Evolutionary conservation across 2,113 vertebrate genomes (phyloP), one percentile per base, ranked within the genome.

Genomic region (Panurus biarmicus): DNA sequence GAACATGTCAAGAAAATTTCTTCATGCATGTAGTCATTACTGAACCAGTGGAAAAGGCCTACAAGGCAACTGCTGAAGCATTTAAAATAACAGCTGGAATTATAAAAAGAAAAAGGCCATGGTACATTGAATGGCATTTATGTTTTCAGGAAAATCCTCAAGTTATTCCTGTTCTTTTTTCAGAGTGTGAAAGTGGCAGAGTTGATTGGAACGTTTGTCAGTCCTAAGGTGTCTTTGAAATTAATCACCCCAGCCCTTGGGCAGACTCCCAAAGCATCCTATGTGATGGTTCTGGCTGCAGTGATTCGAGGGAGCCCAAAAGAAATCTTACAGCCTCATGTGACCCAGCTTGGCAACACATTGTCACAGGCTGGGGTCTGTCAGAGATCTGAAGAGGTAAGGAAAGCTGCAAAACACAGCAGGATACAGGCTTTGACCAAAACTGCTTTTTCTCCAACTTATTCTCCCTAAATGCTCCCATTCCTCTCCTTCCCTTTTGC

Each of bases 171-270:
- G 9, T 89, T 90, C 31, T 85, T 85, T 58, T 85, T 60, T 14
- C 96, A 99, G 99, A 97, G 98, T 92, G 72, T 97, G 70, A 97
- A 97, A 88, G 98, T 98, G 2, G 99, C 99, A 6, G 98, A 98
- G 95, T 95, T 99, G 57, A 87, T 99, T 19, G 99, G 99, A 33
- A 97, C 75, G 0, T 99, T 99, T 80, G 99, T 99, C 66, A 98
- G 87, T 94, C 98, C 99, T 0, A 98, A 98, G 7, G 98, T 98
- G 38, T 98, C 98, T 20, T 96, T 99, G 96, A 99, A 98, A 94
- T 96, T 99, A 88, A 95, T 98, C 69, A 90, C 98, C 86, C 82
- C 98, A 3, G 96, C 97, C 21, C 96, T 99, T 86, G 96, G 81
- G 58, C 96, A 96, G 93, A 94, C 97, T 3, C 98, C 98, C 36